Evolutionary conservation across 1,140 invertebrate species (phyloP).

Genomic region (Bactericera cockerelli): DNA sequence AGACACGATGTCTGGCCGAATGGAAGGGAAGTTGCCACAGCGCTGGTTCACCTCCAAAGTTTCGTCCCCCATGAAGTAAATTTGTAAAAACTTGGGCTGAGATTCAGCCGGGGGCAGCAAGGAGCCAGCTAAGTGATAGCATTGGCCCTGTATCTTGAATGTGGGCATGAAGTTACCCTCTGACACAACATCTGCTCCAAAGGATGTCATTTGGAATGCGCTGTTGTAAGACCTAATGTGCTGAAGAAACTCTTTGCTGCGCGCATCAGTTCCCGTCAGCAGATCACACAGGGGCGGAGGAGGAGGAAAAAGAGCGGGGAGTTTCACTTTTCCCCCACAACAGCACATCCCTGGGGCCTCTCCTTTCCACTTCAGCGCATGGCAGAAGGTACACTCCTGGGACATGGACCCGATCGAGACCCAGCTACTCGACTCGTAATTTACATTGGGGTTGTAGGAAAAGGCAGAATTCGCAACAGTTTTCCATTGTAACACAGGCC

Average conservation of each 20-base stretch:
- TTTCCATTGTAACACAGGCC: neutral
- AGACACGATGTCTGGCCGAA: conserved; percentile 24
- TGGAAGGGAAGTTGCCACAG: conserved; percentile 20
- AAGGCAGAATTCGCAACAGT: neutral
- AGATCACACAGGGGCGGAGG: conserved; percentile 16
- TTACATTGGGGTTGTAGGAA: neutral
- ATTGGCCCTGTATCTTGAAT: conserved; percentile 31
- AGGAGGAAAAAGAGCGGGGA: conserved; percentile 15
- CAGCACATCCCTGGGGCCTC: conserved; percentile 26
- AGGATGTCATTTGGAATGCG: conserved; percentile 30
- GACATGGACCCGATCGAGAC: conserved; percentile 20
- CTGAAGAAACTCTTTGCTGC: conserved; percentile 8
- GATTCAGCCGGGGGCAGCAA: conserved; percentile 21
- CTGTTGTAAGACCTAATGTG: conserved; percentile 23
- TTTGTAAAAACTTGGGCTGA: conserved; percentile 8
- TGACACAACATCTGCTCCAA: conserved; percentile 25
- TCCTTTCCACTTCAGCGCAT: conserved; percentile 27
- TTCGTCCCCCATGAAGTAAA: conserved; percentile 13
- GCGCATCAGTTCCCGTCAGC: neutral
- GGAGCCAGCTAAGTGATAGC: conserved; percentile 28
- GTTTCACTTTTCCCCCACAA: conserved; percentile 18
- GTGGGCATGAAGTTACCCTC: conserved; percentile 26
- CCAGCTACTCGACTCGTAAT: neutral
- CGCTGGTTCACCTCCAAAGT: conserved; percentile 10
- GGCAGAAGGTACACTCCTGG: conserved; percentile 22